Percentiles rank a stretch among this genome's conserved stretches.
These are phyloP conservation scores for Caenorhabditis uteleia DNA, from an alignment of 2,888 invertebrate species.

Conservation along the genomic window DNA sequence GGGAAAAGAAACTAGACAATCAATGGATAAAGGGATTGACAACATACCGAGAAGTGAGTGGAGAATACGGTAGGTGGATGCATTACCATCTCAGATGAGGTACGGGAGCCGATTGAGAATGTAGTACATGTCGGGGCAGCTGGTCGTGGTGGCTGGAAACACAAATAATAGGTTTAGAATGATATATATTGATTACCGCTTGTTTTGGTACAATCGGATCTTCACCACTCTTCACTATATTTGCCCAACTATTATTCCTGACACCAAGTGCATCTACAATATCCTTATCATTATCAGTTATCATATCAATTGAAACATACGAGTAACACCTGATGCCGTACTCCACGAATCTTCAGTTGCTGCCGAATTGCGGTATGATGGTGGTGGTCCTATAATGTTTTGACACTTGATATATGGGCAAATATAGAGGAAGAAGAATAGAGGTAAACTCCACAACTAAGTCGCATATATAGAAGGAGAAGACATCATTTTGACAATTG, in stretches of 20 bases:
- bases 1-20: too few relatives aligned
- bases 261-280: constrained; percentile 30
- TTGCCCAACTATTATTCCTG: constrained; percentile 57
- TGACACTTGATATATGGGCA: constrained; percentile 11
- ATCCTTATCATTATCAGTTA: neutral
- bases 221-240: constrained; percentile 43
- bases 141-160: constrained; percentile 4
- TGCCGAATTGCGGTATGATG: constrained; percentile 43
- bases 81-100: constrained; percentile 20
- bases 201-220: constrained; percentile 21
- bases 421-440: too few relatives aligned
- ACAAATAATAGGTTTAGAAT: too few relatives aligned
- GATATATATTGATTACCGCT: too few relatives aligned
- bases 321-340: constrained; percentile 36
- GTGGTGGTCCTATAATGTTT: constrained; percentile 46
- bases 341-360: constrained; percentile 54
- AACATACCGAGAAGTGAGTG: constrained; percentile 28
- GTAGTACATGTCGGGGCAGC: constrained; percentile 16
- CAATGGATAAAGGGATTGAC: too few relatives aligned
- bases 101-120: constrained; percentile 18
- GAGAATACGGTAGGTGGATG: constrained; percentile 14
- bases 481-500: too few relatives aligned
- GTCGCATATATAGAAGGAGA: too few relatives aligned
- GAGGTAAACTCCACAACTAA: too few relatives aligned
- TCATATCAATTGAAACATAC: constrained; percentile 10